These are phyloP conservation scores for Punctoribates punctum DNA, from an alignment of 2,888 invertebrate genomes.

Conservation along the genomic window DNA sequence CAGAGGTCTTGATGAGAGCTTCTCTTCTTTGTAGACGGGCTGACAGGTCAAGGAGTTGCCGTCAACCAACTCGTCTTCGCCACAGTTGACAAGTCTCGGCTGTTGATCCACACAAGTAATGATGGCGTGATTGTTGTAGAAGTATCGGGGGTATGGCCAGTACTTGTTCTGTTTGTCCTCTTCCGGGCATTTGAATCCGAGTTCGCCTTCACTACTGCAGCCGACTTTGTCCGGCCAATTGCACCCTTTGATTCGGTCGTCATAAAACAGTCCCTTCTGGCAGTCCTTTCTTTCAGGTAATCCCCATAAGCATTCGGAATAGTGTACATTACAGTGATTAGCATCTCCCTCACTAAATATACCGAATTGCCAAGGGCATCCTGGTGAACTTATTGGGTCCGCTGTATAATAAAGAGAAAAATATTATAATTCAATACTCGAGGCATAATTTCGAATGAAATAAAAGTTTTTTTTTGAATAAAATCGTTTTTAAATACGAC, in stretches of 20 bases:
- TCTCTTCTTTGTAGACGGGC: slow-evolving; percentile 36
- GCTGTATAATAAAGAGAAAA: slow-evolving; percentile 40
- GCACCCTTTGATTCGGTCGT: slow-evolving; percentile 79
- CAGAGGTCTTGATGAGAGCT: background rate
- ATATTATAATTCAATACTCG: too few species aligned
- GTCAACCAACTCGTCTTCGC: slow-evolving; percentile 58
- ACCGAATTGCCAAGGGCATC: slow-evolving; percentile 66
- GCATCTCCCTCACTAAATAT: slow-evolving; percentile 71
- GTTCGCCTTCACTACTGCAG: slow-evolving; percentile 82
- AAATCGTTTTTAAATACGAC: slow-evolving; percentile 35
- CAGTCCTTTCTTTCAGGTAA: slow-evolving; percentile 67
- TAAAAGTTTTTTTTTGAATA: background rate
- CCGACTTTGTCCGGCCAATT: slow-evolving; percentile 86
- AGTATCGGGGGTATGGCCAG: slow-evolving; percentile 87
- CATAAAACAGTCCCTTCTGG: slow-evolving; percentile 75
- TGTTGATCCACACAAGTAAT: slow-evolving; percentile 87
- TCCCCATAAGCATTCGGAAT: slow-evolving; percentile 79
- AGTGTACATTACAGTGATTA: slow-evolving; percentile 74
- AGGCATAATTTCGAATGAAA: background rate
- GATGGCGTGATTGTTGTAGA: slow-evolving; percentile 80
- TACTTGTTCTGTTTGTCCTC: slow-evolving; percentile 78
- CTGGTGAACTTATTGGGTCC: slow-evolving; percentile 49
- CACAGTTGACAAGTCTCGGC: slow-evolving; percentile 77
- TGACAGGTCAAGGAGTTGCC: slow-evolving; percentile 41
- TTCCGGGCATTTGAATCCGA: slow-evolving; percentile 88